These are phyloP conservation scores for Drosophila kikkawai DNA, from an alignment of 1,140 invertebrate genomes.

Conservation along the genomic window DNA sequence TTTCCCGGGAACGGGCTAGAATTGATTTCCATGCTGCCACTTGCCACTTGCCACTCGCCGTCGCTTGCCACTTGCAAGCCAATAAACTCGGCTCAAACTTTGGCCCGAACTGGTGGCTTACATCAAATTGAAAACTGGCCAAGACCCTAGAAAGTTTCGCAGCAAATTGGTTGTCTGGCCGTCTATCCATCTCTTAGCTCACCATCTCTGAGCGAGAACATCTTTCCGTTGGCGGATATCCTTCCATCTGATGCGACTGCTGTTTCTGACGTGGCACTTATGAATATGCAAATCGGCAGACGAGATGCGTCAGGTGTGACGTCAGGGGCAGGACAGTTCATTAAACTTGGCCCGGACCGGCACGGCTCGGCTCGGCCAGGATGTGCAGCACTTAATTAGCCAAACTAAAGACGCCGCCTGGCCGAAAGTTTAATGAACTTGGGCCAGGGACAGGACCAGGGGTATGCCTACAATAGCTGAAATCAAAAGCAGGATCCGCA, in stretches of 20 bases:
- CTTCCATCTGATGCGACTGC: conserved; percentile 14
- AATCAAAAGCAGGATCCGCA: conserved; percentile 63
- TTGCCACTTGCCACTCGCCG: conserved; percentile 13
- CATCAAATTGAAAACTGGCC: conserved; percentile 60
- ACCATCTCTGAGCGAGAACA: background rate
- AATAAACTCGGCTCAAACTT: conserved; percentile 46
- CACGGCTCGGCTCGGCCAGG: conserved; percentile 8
- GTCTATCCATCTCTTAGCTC: conserved; percentile 17
- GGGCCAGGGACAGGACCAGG: background rate
- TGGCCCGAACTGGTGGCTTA: conserved; percentile 26
- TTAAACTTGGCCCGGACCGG: conserved; percentile 56
- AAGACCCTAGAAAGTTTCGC: conserved; percentile 49
- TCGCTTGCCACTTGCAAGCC: conserved; percentile 11
- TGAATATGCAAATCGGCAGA: conserved; percentile 71
- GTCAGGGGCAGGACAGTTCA: conserved; percentile 52
- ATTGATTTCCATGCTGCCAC: conserved; percentile 44
- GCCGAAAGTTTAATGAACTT: conserved; percentile 77
- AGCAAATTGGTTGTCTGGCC: conserved; percentile 50
- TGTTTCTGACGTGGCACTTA: conserved; percentile 32
- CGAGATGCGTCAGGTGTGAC: conserved; percentile 64
- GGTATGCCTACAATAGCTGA: conserved; percentile 35
- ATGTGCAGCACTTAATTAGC: conserved; percentile 69
- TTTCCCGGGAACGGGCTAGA: conserved; percentile 8
- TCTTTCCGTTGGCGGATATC: conserved; percentile 8
- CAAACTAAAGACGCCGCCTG: conserved; percentile 41